Conservation (phyloP, 2,797 vertebrate species). For the Neosilurus hyrtlii region DNA sequence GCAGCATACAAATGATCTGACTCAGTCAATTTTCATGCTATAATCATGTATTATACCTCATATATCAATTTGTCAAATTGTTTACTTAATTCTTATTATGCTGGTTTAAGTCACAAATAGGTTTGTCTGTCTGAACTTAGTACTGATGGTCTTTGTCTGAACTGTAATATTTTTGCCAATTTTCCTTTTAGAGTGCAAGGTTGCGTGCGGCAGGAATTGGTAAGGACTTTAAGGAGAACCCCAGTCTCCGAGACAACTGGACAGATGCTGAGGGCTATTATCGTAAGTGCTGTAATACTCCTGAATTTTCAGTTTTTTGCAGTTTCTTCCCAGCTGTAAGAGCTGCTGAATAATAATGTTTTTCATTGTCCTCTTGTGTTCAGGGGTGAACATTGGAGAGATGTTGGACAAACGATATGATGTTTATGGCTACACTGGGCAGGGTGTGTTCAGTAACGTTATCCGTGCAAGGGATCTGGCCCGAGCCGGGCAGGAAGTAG, state of each 20-base stretch:
- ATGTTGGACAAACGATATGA: slow-evolving; percentile 96
- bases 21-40: too few relatives aligned
- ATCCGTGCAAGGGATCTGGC: slow-evolving; percentile 94
- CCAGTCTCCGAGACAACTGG: slow-evolving; percentile 99
- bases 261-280: slow-evolving; percentile 98
- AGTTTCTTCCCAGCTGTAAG: not conserved
- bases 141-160: not conserved
- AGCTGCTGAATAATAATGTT: not conserved
- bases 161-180: not conserved
- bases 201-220: slow-evolving; percentile 94
- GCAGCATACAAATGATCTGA: too few relatives aligned
- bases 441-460: slow-evolving; percentile 99
- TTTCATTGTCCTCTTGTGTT: slow-evolving; percentile 10
- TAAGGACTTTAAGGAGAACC: slow-evolving; percentile 99
- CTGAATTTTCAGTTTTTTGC: not conserved
- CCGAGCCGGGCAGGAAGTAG: slow-evolving; percentile 95
- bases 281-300: slow-evolving; percentile 73
- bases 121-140: not conserved
- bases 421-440: slow-evolving; percentile 97
- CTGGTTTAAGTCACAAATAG: too few relatives aligned
- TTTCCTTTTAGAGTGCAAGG: slow-evolving; percentile 83
- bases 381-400: slow-evolving; percentile 98
- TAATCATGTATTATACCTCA: too few relatives aligned
- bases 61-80: too few relatives aligned
- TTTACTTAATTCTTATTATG: too few relatives aligned